A percentile compares a stretch with the other conserved stretches of the same genome.
Evolutionary conservation across 2,113 vertebrate species (phyloP).

Genomic region (Arothron firmamentum): DNA sequence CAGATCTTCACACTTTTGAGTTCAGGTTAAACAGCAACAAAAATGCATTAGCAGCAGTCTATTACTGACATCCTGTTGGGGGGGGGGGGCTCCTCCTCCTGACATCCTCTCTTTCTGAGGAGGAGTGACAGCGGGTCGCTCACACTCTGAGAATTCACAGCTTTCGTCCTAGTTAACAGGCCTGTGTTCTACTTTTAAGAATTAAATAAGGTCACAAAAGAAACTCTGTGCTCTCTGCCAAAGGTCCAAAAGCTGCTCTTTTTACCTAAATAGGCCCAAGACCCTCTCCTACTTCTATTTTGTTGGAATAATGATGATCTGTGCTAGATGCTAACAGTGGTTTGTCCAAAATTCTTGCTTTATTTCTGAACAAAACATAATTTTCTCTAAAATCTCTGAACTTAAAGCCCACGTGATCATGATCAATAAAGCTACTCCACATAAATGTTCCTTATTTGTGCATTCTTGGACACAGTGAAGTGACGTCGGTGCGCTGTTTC

Average conservation of each 20-base stretch:
- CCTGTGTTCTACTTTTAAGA: slow-evolving; percentile 68
- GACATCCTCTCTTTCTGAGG: slow-evolving; percentile 10
- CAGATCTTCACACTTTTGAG: not conserved
- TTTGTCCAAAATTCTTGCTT: no score
- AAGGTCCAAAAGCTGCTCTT: slow-evolving; percentile 16
- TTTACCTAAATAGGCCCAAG: not conserved
- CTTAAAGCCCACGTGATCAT: no score
- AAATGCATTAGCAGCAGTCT: slow-evolving; percentile 21
- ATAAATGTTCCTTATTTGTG: no score
- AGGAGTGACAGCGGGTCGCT: slow-evolving; percentile 10
- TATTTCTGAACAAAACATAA: no score
- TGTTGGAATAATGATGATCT: not conserved
- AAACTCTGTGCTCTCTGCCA: slow-evolving; percentile 17
- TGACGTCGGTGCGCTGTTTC: slow-evolving; percentile 23
- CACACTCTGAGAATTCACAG: slow-evolving; percentile 22
- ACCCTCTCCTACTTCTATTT: not conserved
- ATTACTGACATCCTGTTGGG: slow-evolving; percentile 39
- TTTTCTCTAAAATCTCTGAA: no score
- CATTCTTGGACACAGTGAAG: not conserved
- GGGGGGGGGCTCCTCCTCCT: slow-evolving; percentile 23
- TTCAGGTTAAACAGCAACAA: slow-evolving; percentile 11
- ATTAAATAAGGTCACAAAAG: slow-evolving; percentile 58
- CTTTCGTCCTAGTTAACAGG: slow-evolving; percentile 51
- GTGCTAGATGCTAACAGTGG: no score
- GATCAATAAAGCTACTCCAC: no score